Evolutionary conservation across 1,140 invertebrate species (phyloP).

Genomic region (Asbolus verrucosus): DNA sequence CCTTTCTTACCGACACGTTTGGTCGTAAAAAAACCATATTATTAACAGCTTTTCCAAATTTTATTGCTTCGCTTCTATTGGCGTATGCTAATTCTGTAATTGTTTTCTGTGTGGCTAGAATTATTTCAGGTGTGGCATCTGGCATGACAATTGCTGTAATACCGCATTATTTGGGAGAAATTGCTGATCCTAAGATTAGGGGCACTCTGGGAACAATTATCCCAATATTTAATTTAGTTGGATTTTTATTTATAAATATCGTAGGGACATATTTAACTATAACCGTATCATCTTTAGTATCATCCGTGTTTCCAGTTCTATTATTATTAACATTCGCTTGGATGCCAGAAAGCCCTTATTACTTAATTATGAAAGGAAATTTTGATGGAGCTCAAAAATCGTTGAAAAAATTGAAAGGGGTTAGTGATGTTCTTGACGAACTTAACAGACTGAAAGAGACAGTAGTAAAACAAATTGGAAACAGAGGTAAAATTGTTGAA

Average conservation of each 20-base stretch:
- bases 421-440: conserved; percentile 71
- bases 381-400: conserved; percentile 73
- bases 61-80: conserved; percentile 76
- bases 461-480: conserved; percentile 63
- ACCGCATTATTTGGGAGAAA: conserved; percentile 78
- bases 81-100: conserved; percentile 67
- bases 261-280: conserved; percentile 74
- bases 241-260: conserved; percentile 76
- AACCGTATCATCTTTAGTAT: conserved; percentile 70
- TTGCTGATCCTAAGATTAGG: conserved; percentile 75
- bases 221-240: conserved; percentile 65
- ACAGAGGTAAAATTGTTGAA: conserved; percentile 70
- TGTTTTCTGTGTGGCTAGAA: conserved; percentile 68
- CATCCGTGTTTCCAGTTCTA: conserved; percentile 70
- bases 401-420: conserved; percentile 73
- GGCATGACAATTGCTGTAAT: conserved; percentile 74
- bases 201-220: conserved; percentile 66
- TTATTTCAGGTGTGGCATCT: conserved; percentile 75
- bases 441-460: conserved; percentile 72
- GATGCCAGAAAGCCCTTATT: conserved; percentile 86
- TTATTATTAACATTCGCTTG: conserved; percentile 74
- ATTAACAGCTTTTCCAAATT: conserved; percentile 71
- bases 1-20: conserved; percentile 66
- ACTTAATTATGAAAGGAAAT: conserved; percentile 70
- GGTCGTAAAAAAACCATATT: conserved; percentile 79